Evolutionary conservation across 2,888 invertebrate species (phyloP).

Genomic region (Caenorhabditis sp.): DNA sequence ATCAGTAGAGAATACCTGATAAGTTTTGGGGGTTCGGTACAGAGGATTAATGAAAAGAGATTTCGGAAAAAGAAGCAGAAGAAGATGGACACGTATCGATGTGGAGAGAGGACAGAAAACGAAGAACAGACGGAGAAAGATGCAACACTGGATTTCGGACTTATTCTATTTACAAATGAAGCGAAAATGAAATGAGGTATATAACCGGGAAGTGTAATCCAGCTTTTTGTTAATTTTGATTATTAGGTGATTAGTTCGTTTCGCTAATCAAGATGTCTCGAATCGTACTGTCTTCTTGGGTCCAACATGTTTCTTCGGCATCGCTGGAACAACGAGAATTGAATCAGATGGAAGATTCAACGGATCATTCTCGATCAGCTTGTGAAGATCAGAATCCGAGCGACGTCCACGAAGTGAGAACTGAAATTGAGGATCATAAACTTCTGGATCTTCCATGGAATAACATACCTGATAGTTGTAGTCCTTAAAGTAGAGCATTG

Average conservation of each 20-base stretch:
- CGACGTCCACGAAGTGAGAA: constrained; percentile 54
- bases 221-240: constrained; percentile 22
- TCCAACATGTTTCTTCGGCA: constrained; percentile 33
- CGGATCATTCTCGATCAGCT: constrained; percentile 67
- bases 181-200: constrained; percentile 21
- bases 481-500: constrained; percentile 80
- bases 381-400: constrained; percentile 68
- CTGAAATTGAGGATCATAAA: constrained; percentile 19
- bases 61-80: constrained; percentile 13
- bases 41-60: constrained; percentile 9
- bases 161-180: constrained; percentile 21
- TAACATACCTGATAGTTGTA: constrained; percentile 64
- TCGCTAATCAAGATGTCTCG: background rate
- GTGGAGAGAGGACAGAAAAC: constrained; percentile 4
- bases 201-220: constrained; percentile 31
- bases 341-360: constrained; percentile 53
- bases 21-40: constrained; percentile 28
- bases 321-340: constrained; percentile 39
- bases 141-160: constrained; percentile 10
- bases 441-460: background rate
- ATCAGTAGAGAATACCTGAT: constrained; percentile 38
- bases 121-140: background rate
- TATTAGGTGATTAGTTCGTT: background rate
- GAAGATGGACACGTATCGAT: constrained; percentile 36
- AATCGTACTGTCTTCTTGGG: constrained; percentile 51